Percentiles rank a stretch among this genome's conserved stretches.
Conservation (phyloP, 2,888 invertebrate species). For the Drosophila pseudotalamancana region DNA sequence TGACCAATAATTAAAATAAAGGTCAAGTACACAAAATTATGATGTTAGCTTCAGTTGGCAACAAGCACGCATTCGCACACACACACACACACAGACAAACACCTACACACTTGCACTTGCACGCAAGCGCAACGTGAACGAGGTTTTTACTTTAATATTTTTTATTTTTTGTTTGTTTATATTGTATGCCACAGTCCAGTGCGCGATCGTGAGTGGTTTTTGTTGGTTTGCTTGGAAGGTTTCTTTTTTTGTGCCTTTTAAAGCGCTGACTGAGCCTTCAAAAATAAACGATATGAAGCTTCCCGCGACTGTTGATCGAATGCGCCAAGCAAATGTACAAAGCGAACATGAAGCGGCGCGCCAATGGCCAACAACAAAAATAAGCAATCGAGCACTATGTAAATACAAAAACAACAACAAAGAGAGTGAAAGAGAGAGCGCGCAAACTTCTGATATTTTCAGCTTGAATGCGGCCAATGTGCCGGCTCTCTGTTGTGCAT, state of each 20-base stretch:
- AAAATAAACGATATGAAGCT: conserved; percentile 56
- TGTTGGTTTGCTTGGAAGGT: conserved; percentile 6
- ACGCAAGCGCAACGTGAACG: conserved; percentile 53
- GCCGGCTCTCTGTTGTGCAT: conserved; percentile 40
- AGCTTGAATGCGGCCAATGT: conserved; percentile 14
- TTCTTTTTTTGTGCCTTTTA: neutral
- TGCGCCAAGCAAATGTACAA: conserved; percentile 47
- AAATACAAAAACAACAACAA: conserved; percentile 20
- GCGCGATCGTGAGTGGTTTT: no score
- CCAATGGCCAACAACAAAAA: conserved; percentile 14
- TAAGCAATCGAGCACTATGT: conserved; percentile 9
- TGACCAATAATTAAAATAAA: conserved; percentile 25
- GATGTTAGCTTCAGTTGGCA: conserved; percentile 14
- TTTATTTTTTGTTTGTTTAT: neutral
- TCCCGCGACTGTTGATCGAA: conserved; percentile 66
- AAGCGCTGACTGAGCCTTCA: conserved; percentile 30
- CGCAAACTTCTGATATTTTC: conserved; percentile 32
- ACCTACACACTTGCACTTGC: conserved; percentile 24
- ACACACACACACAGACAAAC: conserved; percentile 3
- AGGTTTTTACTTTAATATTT: neutral
- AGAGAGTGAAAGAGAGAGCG: conserved; percentile 2
- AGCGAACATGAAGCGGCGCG: conserved; percentile 50
- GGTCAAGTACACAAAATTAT: conserved; percentile 35
- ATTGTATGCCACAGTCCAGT: neutral
- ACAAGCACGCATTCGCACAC: conserved; percentile 1